Evolutionary conservation across 2,888 invertebrate genomes (phyloP), one percentile per base, ranked within the genome.

Genomic region (Troides aeacus): DNA sequence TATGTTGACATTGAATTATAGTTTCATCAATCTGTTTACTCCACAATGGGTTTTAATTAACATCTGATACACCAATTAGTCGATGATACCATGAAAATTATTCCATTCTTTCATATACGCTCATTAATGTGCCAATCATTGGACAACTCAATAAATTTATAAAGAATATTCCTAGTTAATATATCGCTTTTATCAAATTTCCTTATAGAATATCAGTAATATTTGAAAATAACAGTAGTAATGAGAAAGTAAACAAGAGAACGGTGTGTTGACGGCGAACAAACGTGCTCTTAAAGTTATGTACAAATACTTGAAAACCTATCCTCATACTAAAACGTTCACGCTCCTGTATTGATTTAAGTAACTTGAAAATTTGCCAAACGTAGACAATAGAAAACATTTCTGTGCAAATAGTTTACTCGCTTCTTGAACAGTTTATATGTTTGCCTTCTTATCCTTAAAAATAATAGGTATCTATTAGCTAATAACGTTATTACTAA

Each of bases 281-380:
- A 80, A 85, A 84, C 73, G 82, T 74, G 67, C 79, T 80, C 71
- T 12, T 71, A 63, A 72, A 82, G 77, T 70, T 74, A 73, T 77
- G 72, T 72, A 63, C 77, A 82, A 82, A 82, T 76, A 82, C 73
- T 77, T 70, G 72, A 71, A 73, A 72, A 70, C 68, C 46, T 46
- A 46, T 46, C 46, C 67, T 66, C 71, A 68, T 66, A 70, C 72
- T 76, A 76, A 76, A 74, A 78, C 73, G 74, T 79, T 77, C 76
- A 73, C 78, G 73, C 74, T 74, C 76, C 74, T 70, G 72, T 69
- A 69, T 66, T 71, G 70, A 71, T 71, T 71, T 70, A 75, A 73
- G 64, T 70, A 64, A 72, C 71, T 65, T 69, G 70, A 71, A 65
- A 74, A 74, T 64, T 71, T 64, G 72, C 64, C 71, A 70, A 70